phyloP scores from a whole-genome alignment of 2,113 vertebrate species.

The Aix galericulata region DNA sequence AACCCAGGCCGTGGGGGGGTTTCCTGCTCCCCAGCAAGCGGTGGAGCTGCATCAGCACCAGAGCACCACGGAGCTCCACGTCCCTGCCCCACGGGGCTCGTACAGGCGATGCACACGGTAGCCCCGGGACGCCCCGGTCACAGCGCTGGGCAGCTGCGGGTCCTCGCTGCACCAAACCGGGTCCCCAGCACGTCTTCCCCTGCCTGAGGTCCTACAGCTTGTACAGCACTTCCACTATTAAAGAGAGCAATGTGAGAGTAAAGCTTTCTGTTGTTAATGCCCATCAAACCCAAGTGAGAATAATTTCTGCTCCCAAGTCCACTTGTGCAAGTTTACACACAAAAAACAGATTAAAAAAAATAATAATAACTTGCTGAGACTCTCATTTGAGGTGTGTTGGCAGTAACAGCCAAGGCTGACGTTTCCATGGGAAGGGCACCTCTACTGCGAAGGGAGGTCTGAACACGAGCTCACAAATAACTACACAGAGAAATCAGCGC shows the following conservation, averaged over 20 bases:
- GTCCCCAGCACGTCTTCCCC: neutral
- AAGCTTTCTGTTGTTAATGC: neutral
- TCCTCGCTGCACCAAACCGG: too few relatives aligned
- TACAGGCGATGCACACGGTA: too few relatives aligned
- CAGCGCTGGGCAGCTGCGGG: neutral
- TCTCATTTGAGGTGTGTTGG: neutral
- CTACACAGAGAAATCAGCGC: neutral
- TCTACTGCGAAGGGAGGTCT: neutral
- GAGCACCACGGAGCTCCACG: too few relatives aligned
- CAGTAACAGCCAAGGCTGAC: neutral
- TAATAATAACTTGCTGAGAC: fast-evolving
- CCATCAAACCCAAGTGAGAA: neutral
- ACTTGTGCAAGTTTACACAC: neutral
- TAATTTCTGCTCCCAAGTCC: neutral
- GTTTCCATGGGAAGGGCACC: neutral
- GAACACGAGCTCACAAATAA: fast-evolving
- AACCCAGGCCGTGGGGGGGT: too few relatives aligned
- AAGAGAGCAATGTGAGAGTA: neutral
- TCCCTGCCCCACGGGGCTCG: too few relatives aligned
- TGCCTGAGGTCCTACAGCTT: too few relatives aligned
- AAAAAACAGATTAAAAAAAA: neutral
- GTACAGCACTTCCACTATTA: neutral
- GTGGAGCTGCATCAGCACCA: too few relatives aligned
- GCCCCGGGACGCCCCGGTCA: too few relatives aligned
- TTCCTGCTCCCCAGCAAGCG: too few relatives aligned